Percentiles rank a stretch among this genome's conserved stretches.
Evolutionary conservation across 2,888 invertebrate genomes (phyloP).

Genomic region (Tenthredo livida): DNA sequence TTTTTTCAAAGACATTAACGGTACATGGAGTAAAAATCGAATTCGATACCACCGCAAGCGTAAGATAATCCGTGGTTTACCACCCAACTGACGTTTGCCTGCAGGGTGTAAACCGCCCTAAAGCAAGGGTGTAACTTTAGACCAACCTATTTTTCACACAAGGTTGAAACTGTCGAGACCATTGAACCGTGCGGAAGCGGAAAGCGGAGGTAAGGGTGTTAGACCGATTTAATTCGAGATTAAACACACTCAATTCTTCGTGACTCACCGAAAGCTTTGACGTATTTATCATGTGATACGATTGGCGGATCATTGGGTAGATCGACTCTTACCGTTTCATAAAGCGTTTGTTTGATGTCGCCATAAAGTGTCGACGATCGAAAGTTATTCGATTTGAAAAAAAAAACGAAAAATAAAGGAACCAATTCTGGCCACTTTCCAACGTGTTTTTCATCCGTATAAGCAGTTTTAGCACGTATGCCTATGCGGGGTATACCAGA

Average conservation of each 20-base stretch:
- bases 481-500: not conserved
- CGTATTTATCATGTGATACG: too few species aligned
- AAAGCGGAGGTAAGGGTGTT: not conserved
- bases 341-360: not conserved
- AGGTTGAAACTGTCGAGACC: slow-evolving; percentile 24
- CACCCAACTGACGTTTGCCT: not conserved
- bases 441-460: not conserved
- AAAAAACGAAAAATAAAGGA: not conserved
- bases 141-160: not conserved
- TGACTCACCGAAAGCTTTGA: not conserved
- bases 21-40: not conserved
- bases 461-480: slow-evolving; percentile 17
- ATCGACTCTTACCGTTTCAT: too few species aligned
- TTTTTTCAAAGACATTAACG: not conserved
- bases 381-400: not conserved
- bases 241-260: slow-evolving; percentile 20
- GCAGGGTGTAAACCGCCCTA: not conserved
- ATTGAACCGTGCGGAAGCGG: slow-evolving; percentile 4
- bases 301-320: too few species aligned
- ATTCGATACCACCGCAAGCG: not conserved
- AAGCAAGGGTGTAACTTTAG: slow-evolving; percentile 32
- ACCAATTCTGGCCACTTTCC: not conserved
- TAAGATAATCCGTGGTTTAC: not conserved
- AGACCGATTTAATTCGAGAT: slow-evolving; percentile 32
- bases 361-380: not conserved